These are phyloP conservation scores for Mythimna vitellina DNA, from an alignment of 2,888 invertebrate species.

Conservation along the genomic window DNA sequence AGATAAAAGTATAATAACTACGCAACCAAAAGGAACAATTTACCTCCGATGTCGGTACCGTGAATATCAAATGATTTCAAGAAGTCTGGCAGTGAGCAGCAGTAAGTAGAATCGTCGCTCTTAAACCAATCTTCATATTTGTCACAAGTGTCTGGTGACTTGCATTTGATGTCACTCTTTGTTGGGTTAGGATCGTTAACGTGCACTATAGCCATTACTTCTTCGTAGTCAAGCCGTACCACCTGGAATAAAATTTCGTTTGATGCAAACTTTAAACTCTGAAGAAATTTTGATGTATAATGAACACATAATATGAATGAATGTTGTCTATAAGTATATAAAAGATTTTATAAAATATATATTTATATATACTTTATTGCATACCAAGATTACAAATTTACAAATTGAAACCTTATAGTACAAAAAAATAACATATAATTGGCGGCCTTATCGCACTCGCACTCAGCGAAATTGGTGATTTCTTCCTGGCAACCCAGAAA, in stretches of 20 bases:
- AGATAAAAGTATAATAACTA: background rate
- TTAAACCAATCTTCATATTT: constrained; percentile 33
- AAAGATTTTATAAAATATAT: too few species aligned
- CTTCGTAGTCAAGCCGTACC: constrained; percentile 34
- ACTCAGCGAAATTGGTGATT: too few species aligned
- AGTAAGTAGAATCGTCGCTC: constrained; percentile 53
- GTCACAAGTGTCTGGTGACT: constrained; percentile 18
- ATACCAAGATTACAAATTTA: too few species aligned
- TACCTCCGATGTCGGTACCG: constrained; percentile 43
- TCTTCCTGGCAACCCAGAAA: too few species aligned
- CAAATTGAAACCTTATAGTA: too few species aligned
- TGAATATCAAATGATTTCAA: constrained; percentile 38
- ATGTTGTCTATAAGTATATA: background rate
- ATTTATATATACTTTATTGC: too few species aligned
- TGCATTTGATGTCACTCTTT: constrained; percentile 57
- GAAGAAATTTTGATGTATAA: background rate
- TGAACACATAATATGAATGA: background rate
- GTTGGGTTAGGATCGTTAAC: constrained; percentile 58
- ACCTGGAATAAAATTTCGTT: constrained; percentile 40
- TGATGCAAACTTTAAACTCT: background rate
- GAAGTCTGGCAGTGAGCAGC: constrained; percentile 59
- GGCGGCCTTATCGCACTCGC: too few species aligned
- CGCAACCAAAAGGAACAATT: constrained; percentile 12
- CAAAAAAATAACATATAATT: too few species aligned
- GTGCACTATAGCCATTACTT: constrained; percentile 55